Evolutionary conservation across 1,140 invertebrate species (phyloP), one percentile per base, ranked within the genome.

Genomic region (Sinella curviseta): DNA sequence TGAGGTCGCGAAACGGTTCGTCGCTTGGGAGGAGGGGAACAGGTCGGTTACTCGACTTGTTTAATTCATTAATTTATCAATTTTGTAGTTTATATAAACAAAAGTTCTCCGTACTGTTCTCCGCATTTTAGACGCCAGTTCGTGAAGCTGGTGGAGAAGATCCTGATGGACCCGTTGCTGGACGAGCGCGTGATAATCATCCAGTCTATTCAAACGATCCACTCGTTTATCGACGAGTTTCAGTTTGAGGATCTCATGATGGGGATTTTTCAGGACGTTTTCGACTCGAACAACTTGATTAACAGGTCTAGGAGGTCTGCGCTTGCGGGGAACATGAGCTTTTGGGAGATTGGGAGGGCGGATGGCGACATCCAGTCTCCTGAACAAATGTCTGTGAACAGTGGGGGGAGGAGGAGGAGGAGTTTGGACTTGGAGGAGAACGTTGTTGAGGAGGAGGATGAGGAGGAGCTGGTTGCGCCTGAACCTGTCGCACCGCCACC

Each of bases 191-290:
- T 65, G 20, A 1, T 81, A 3, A 33, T 81, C 0, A 14, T n/a
- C 24, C n/a, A 65, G 4, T 34, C 77, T 3, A 39, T 78, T 0
- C 70, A 78, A n/a, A 20, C 60, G 12, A 12, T 75, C 16, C 73
- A 81, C 16, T 33, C 30, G 55, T 4, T 76, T 30, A 39, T 78
- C 4, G 74, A 76, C 0, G 0, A 14, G 14, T n/a, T 0, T 28
- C 8, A 33, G 26, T 81, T 78, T 48, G 17, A 76, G 24, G 57
- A 78, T n/a, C 35, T 78, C 20, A 78, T 81, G 55, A 55, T 48
- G 3, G 1, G 35, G 3, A 33, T 81, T 26, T 28, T 81, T n/a
- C 67, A 81, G 33, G 35, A 81, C 24, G 33, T 81, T n/a, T 81
- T 81, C 70, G 77, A 81, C 33, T 1, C 54, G 16, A 16, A n/a